Conservation (phyloP, 2,888 invertebrate genomes). For the Abrostola triplasia region DNA sequence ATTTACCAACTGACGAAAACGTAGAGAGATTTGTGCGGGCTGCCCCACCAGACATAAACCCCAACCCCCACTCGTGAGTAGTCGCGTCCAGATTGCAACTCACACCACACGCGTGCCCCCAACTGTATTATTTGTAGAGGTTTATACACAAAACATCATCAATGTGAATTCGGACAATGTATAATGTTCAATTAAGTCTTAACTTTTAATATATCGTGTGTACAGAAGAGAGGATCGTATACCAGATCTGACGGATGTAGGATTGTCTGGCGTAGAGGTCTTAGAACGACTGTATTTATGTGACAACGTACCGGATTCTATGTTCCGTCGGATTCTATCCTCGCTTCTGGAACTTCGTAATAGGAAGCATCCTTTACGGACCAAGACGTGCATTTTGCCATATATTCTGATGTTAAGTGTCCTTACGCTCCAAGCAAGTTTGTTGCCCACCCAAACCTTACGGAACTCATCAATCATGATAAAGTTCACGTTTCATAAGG, state of each 20-base stretch:
- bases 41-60: constrained; percentile 78
- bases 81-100: constrained; percentile 62
- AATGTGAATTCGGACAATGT: constrained; percentile 61
- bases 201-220: neutral
- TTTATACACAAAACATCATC: constrained; percentile 40
- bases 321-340: constrained; percentile 26
- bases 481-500: neutral
- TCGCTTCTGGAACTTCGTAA: constrained; percentile 22
- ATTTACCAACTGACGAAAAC: constrained; percentile 38
- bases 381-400: neutral
- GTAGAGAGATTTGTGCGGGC: constrained; percentile 72
- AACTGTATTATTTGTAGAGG: constrained; percentile 47
- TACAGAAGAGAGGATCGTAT: constrained; percentile 33
- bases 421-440: neutral
- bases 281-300: constrained; percentile 33
- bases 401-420: neutral
- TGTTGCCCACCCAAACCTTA: neutral
- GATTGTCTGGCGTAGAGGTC: constrained; percentile 42
- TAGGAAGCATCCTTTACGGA: neutral
- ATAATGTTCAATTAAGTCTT: constrained; percentile 1
- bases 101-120: constrained; percentile 73
- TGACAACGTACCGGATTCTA: constrained; percentile 42
- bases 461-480: neutral
- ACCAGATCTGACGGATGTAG: constrained; percentile 25
- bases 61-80: constrained; percentile 88